Base-by-base conservation (phyloP, 2,797 vertebrate species). In the Nyctalus aviator region DNA sequence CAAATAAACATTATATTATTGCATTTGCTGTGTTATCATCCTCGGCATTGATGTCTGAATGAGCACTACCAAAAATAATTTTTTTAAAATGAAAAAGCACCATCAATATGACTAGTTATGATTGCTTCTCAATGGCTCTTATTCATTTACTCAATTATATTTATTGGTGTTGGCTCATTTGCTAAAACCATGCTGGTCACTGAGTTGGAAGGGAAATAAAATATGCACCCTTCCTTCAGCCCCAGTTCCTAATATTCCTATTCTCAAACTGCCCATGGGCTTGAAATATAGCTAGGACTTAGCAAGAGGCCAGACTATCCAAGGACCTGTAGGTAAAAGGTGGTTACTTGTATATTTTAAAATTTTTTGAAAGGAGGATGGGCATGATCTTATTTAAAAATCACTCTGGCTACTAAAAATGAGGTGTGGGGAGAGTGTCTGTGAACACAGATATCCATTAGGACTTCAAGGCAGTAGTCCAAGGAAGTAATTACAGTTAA, bases 131-230 rank as follows among this genome's bases (percentile, higher is more conserved):
- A 10, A 41, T 62, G 5, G 3, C 35, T n/a, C 7, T 91, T 32
- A 77, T 72, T 93, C 14, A 32, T 81, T 64, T 95, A 84, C 44
- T 87, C 11, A 83, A 2, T 27, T 90, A 9, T 72, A 73, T 41
- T 48, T 72, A 72, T 76, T 48, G 41, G 41, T 6, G 53, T 76
- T 7, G 30, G 8, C 37, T 83, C 10, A 55, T 48, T 85, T 78
- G 14, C 21, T 37, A 77, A 3, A 11, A 66, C 30, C 88, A 30
- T 86, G 27, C 1, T 69, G 77, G 37, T 1, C 27, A 71, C 21
- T 73, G 18, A 57, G 17, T 69, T 71, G 5, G 7, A 84, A 77
- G 30, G 18, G 2, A 6, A 84, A 50, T 35, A 86, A 95, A 75
- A 87, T 30, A n/a, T 3, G 25, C 10, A 62, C 2, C 35, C n/a